A percentile compares a stretch with the other conserved stretches of the same genome.
These are phyloP conservation scores for Gandaritis pyraliata DNA, from an alignment of 2,888 invertebrate species.

Conservation along the genomic window DNA sequence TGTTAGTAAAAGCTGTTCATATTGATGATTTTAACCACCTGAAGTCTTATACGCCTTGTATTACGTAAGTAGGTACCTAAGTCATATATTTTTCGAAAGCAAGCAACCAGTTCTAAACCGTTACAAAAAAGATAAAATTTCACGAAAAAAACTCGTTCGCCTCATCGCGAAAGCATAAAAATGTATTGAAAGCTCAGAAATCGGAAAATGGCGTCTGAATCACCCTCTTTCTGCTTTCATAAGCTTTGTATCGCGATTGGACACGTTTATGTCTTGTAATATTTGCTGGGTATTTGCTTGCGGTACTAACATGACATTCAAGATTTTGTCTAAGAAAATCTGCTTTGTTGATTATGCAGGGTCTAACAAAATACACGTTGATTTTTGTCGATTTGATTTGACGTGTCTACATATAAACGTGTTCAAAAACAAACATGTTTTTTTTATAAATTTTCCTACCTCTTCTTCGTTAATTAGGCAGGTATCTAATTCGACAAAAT, in stretches of 20 bases:
- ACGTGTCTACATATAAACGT: too few species aligned
- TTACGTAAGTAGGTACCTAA: too few species aligned
- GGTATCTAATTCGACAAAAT: too few species aligned
- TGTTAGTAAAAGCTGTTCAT: too few species aligned
- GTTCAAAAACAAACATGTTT: too few species aligned
- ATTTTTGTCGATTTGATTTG: background rate
- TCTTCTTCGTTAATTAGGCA: too few species aligned
- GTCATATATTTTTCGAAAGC: too few species aligned
- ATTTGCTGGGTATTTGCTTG: slow-evolving; percentile 29
- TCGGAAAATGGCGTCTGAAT: slow-evolving; percentile 32
- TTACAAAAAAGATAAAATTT: slow-evolving; percentile 7
- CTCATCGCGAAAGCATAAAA: slow-evolving; percentile 24
- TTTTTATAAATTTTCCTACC: too few species aligned
- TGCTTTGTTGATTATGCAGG: background rate
- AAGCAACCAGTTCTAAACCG: background rate
- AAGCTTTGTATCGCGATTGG: slow-evolving; percentile 37
- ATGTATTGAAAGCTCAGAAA: slow-evolving; percentile 32
- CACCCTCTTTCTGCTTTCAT: slow-evolving; percentile 31
- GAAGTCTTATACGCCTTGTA: too few species aligned
- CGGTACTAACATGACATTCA: slow-evolving; percentile 13
- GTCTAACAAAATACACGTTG: background rate
- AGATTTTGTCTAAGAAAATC: slow-evolving; percentile 8
- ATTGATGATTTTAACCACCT: too few species aligned
- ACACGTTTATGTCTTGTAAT: slow-evolving; percentile 34
- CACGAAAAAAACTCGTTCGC: slow-evolving; percentile 7